Evolutionary conservation across 2,888 invertebrate species (phyloP).

Genomic region (Apodemia mormo): DNA sequence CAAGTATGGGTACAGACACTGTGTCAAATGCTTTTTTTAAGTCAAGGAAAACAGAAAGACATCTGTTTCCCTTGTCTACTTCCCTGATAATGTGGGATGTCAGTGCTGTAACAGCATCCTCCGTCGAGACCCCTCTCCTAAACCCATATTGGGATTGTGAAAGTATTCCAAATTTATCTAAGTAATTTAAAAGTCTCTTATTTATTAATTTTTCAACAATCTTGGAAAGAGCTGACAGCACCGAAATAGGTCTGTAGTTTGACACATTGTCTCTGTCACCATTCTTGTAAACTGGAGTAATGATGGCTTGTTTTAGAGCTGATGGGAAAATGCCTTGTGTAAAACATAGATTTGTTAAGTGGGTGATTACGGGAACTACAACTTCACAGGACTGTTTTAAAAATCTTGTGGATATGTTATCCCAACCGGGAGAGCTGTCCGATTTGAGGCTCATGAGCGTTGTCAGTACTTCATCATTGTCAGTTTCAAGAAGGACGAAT

Average conservation of each 20-base stretch:
- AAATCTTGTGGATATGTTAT: slow-evolving; percentile 2
- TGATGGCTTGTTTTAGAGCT: neutral
- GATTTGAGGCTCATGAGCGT: slow-evolving; percentile 3
- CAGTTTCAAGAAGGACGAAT: neutral
- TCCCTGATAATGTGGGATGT: slow-evolving; percentile 12
- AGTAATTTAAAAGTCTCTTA: neutral
- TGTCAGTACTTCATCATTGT: neutral
- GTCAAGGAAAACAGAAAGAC: too few species aligned
- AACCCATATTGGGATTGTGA: neutral
- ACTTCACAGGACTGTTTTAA: neutral
- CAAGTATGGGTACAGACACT: too few species aligned
- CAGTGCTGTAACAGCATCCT: slow-evolving; percentile 15
- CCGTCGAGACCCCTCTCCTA: slow-evolving; percentile 7
- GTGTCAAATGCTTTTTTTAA: too few species aligned
- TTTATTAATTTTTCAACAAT: neutral
- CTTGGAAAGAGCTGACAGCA: neutral
- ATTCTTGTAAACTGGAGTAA: too few species aligned
- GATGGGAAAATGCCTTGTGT: neutral
- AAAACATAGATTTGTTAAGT: slow-evolving; percentile 5
- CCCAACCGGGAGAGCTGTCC: slow-evolving; percentile 20
- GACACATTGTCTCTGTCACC: too few species aligned
- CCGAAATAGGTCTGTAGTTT: too few species aligned
- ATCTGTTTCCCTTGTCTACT: slow-evolving; percentile 15
- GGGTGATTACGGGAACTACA: neutral
- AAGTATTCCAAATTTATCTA: neutral